phyloP scores from a whole-genome alignment of 2,113 vertebrate species.

The Trogon melanurus region DNA sequence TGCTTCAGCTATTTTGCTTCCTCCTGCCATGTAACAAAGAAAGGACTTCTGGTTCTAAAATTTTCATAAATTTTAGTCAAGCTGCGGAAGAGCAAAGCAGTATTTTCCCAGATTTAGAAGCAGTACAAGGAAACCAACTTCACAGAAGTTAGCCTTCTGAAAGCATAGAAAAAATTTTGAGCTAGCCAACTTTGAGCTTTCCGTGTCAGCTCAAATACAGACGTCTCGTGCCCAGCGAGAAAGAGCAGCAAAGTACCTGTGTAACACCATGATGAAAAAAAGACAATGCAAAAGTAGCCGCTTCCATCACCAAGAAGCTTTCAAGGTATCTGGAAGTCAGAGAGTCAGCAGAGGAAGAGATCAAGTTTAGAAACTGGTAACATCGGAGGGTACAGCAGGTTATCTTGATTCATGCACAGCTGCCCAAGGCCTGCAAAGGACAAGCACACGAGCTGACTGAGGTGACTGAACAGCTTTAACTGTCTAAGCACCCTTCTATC shows the following conservation, averaged over 20 bases:
- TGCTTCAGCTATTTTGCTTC: neutral
- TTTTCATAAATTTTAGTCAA: neutral
- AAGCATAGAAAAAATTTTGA: neutral
- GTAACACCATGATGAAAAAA: neutral
- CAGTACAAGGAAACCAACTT: neutral
- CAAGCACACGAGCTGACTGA: neutral
- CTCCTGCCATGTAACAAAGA: neutral
- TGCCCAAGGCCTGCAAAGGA: neutral
- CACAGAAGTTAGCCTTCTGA: neutral
- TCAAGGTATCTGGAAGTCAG: neutral
- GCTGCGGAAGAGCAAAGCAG: neutral
- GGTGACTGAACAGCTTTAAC: neutral
- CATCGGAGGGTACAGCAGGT: neutral
- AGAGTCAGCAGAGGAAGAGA: neutral
- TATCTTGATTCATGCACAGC: neutral
- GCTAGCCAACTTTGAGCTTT: neutral
- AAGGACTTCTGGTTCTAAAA: neutral
- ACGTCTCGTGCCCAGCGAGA: neutral
- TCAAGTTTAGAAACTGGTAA: neutral
- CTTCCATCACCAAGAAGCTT: neutral
- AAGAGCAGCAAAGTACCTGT: neutral
- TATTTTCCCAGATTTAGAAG: neutral
- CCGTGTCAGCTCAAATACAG: neutral
- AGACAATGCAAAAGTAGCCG: rapidly evolving
- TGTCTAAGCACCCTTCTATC: neutral